Evolutionary conservation across 1,140 invertebrate genomes (phyloP).

Genomic region (Drosophila tropicalis): DNA sequence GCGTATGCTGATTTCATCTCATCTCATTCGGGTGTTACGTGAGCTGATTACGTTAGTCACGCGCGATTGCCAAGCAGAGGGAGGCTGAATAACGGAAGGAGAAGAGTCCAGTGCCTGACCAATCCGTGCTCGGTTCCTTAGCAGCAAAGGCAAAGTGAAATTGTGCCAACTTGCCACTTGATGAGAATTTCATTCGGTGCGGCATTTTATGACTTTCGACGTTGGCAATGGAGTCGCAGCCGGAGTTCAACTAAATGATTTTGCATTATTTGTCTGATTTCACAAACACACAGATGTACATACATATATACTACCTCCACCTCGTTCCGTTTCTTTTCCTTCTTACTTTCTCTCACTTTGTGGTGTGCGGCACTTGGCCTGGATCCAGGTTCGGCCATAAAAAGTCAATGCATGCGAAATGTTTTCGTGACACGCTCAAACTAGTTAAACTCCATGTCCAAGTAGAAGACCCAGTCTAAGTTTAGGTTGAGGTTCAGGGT

Average conservation of each 20-base stretch:
- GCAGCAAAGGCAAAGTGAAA: slow-evolving; percentile 58
- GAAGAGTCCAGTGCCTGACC: slow-evolving; percentile 17
- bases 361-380: slow-evolving; percentile 3
- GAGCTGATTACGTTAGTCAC: slow-evolving; percentile 82
- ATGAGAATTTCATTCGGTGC: slow-evolving; percentile 75
- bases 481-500: slow-evolving; percentile 12
- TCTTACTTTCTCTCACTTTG: slow-evolving; percentile 23
- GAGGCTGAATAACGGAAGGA: background rate
- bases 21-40: slow-evolving; percentile 75
- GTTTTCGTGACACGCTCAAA: slow-evolving; percentile 72
- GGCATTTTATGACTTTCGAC: slow-evolving; percentile 74
- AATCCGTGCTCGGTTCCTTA: slow-evolving; percentile 67
- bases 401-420: slow-evolving; percentile 82
- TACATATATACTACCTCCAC: background rate
- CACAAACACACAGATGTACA: background rate
- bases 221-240: background rate
- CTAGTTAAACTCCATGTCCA: slow-evolving; percentile 39
- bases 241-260: slow-evolving; percentile 75
- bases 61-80: slow-evolving; percentile 46
- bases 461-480: slow-evolving; percentile 17
- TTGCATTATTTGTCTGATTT: slow-evolving; percentile 75
- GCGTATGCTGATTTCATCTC: slow-evolving; percentile 80
- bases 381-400: slow-evolving; percentile 57
- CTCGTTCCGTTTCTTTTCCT: background rate
- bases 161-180: slow-evolving; percentile 78